A percentile compares a stretch with the other conserved stretches of the same genome.
Evolutionary conservation across 2,797 vertebrate genomes (phyloP).

Genomic region (Lutjanus campechanus): DNA sequence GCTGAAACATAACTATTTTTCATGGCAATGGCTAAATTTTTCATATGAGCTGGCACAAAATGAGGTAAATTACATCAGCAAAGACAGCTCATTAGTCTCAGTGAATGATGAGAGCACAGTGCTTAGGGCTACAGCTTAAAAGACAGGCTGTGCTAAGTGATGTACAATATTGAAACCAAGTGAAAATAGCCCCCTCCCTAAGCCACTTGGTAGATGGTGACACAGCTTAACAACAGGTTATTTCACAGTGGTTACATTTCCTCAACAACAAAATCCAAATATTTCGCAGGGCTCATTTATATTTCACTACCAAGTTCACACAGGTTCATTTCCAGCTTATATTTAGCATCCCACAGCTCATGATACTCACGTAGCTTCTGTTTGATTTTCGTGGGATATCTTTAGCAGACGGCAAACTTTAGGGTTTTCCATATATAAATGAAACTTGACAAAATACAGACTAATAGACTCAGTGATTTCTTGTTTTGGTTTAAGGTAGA

Average conservation of each 20-base stretch:
- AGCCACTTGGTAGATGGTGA: slow-evolving; percentile 12
- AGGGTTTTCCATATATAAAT: background rate
- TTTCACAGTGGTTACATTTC: slow-evolving; percentile 26
- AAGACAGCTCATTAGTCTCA: slow-evolving; percentile 74
- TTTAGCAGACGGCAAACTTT: background rate
- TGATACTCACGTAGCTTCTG: background rate
- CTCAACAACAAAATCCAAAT: background rate
- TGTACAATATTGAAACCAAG: slow-evolving; percentile 45
- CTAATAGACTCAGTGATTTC: background rate
- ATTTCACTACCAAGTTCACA: background rate
- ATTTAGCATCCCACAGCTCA: background rate
- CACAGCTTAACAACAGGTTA: slow-evolving; percentile 12
- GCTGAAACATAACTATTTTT: slow-evolving; percentile 53
- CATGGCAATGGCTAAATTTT: slow-evolving; percentile 59
- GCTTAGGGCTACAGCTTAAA: slow-evolving; percentile 49
- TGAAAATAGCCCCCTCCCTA: slow-evolving; percentile 28
- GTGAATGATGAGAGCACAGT: slow-evolving; percentile 66
- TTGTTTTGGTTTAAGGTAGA: background rate
- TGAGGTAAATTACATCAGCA: slow-evolving; percentile 73
- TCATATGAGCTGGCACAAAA: slow-evolving; percentile 64
- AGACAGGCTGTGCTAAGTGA: slow-evolving; percentile 43
- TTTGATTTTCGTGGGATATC: background rate
- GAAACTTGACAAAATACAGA: background rate
- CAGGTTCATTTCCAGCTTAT: background rate
- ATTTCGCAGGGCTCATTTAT: background rate